phyloP scores from a whole-genome alignment of 2,888 invertebrate species.

The Epsilonema sp. region DNA sequence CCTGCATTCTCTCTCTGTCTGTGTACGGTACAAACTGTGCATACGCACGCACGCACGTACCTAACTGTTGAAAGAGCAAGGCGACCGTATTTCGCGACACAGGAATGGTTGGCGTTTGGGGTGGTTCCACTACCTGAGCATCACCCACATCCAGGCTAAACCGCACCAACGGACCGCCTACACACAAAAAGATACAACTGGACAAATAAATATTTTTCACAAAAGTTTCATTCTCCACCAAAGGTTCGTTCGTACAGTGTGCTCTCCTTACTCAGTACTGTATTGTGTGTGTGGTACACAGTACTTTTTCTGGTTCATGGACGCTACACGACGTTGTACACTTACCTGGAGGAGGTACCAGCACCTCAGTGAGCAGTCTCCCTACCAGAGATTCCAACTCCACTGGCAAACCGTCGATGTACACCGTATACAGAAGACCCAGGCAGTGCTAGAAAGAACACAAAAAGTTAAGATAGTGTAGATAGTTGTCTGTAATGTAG shows the following conservation, averaged over 20 bases:
- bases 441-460: constrained; percentile 57
- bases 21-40: not conserved
- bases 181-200: no score
- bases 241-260: no score
- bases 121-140: constrained; percentile 79
- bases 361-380: constrained; percentile 80
- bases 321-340: no score
- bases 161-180: constrained; percentile 52
- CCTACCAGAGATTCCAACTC: constrained; percentile 70
- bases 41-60: constrained; percentile 17
- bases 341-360: constrained; percentile 53
- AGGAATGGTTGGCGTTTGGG: constrained; percentile 66
- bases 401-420: constrained; percentile 54
- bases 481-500: no score
- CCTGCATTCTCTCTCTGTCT: no score
- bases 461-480: not conserved
- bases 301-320: no score
- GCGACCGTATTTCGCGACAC: constrained; percentile 66
- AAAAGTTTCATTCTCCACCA: no score
- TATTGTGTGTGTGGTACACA: no score
- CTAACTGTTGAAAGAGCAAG: constrained; percentile 65
- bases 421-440: constrained; percentile 86
- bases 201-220: no score
- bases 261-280: no score
- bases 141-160: constrained; percentile 92